Base-by-base conservation (phyloP, 2,113 vertebrate species). In the Pycnonotus jocosus region DNA sequence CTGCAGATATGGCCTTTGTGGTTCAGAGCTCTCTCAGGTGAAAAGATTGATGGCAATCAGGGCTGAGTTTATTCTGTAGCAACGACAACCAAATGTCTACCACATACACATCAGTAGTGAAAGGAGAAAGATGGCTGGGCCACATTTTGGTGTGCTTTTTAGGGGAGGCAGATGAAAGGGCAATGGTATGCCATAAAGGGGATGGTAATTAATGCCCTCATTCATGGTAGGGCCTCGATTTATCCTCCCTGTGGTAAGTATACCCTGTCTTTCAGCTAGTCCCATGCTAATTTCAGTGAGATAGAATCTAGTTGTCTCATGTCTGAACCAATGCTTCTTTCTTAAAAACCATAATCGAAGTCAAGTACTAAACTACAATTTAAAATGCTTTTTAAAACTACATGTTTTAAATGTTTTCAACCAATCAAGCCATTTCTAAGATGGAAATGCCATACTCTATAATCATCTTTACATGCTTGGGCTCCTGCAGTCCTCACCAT, bases 261-360 rank as follows among this genome's bases (percentile, higher is more conserved):
- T 9, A 44, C 40, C 33, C 69, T 22, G 8, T 82, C 69, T 79
- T 97, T 90, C 80, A 90, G 77, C 42, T 66, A 84, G 83, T 61
- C 35, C n/a, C 80, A 91, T 24, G 60, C 44, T 97, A 94, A 96
- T 97, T 97, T 96, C 81, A 71, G 88, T 77, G 73, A 72, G 90
- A 94, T 7, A 5, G 71, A 79, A 61, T 82, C 74, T 91, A 87
- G 38, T 21, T 78, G 68, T 77, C 86, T 71, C 70, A 66, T 66
- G 74, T 88, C 78, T 82, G 77, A 95, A 86, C 70, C 60, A 76
- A 83, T 93, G 58, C 37, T 71, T 74, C 81, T 82, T 92, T 85
- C 68, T 84, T 77, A 89, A 84, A 96, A 94, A 54, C 85, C 81
- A 71, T 84, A 93, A 81, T 96, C 86, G 53, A 91, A 56, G 27